These are phyloP conservation scores for Harpegnathos saltator DNA, from an alignment of 1,140 invertebrate species.

Conservation along the genomic window DNA sequence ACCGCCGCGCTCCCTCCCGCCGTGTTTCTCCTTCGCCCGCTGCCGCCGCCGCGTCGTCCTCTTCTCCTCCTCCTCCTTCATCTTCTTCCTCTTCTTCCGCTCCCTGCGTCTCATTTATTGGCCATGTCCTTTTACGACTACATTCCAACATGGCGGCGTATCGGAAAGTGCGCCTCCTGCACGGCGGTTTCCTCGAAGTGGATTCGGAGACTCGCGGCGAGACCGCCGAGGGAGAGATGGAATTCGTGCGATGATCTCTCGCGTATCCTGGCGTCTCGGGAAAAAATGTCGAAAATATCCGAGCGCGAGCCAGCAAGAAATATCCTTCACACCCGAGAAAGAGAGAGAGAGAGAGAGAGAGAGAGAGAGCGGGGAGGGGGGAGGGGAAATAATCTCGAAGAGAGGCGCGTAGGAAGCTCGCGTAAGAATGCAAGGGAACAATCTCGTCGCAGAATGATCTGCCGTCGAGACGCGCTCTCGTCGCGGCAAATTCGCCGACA, in stretches of 20 bases:
- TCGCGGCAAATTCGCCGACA: not conserved
- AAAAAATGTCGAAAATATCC: conserved; percentile 28
- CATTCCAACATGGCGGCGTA: conserved; percentile 16
- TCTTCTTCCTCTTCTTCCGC: not conserved
- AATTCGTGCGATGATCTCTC: conserved; percentile 26
- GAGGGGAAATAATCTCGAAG: not conserved
- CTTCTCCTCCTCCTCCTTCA: not conserved
- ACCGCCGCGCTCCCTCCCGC: too few species aligned
- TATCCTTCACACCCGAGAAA: not conserved
- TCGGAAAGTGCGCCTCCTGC: conserved; percentile 28
- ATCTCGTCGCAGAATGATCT: too few species aligned
- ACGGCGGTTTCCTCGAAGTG: conserved; percentile 20
- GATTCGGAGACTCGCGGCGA: not conserved
- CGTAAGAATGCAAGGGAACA: conserved; percentile 3
- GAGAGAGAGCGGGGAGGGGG: not conserved
- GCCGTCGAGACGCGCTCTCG: not conserved
- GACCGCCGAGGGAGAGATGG: not conserved
- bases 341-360: not conserved
- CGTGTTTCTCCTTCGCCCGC: not conserved
- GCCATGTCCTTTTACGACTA: not conserved
- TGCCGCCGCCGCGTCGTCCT: not conserved
- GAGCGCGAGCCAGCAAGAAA: not conserved
- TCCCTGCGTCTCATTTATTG: conserved; percentile 15
- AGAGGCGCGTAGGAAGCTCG: not conserved
- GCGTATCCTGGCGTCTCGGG: not conserved